Base-by-base conservation (phyloP, 2,797 vertebrate genomes). In the Eulemur coronatus region DNA sequence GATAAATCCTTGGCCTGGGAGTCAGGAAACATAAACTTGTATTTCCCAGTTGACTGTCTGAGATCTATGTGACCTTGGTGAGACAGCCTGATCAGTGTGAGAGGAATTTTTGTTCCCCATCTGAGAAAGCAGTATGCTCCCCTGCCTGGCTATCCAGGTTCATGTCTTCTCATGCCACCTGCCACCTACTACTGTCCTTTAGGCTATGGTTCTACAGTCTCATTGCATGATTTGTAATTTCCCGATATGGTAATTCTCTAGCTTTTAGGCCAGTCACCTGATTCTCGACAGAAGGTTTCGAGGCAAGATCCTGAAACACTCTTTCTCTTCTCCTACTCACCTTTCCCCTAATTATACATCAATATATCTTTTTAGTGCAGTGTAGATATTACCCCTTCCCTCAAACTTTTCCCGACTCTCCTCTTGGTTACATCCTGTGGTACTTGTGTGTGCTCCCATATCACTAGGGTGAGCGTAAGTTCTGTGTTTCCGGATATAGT, bases 181-280 rank as follows among this genome's bases (percentile, higher is more conserved):
- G n/a, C 4, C 59, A 22, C 43, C 38, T 67, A n/a, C 38, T 67
- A n/a, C 20, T 26, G 78, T 30, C 78, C 2, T 69, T 28, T 14
- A 38, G 7, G 12, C 13, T 7, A 3, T 0, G 0, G 4, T 22
- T 5, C 28, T 33, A 17, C 17, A 48, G 2, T 24, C 7, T 48
- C 28, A n/a, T 2, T 48, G 26, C 12, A 2, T 35, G 12, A 35
- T 11, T 18, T 43, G 12, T 15, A 50, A 1, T 46, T 80, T 14
- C 84, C 17, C 24, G 7, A 35, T 33, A 7, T 28, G 33, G 22
- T 22, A 6, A 30, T 4, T 79, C 20, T 72, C 52, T 55, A 22
- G 28, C 3, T 67, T 57, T 61, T 24, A 41, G 2, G 18, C 0
- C 33, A 78, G 52, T 85, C 1, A 43, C 8, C 4, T 63, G 35